Base-by-base conservation (phyloP, 2,888 invertebrate species). In the Rotaria magnacalcarata region DNA sequence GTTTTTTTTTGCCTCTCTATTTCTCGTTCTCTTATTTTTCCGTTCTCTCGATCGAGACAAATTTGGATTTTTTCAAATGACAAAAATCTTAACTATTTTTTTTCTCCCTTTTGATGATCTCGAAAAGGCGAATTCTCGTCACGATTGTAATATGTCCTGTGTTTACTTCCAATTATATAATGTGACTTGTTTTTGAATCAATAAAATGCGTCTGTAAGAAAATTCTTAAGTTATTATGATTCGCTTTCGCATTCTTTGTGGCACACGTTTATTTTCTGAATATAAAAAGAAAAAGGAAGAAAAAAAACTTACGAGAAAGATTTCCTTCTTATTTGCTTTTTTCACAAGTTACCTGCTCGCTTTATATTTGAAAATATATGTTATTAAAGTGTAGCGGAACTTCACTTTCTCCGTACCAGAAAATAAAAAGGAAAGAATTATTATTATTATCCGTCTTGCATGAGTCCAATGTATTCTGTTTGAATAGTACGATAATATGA, bases 241-340 rank as follows among this genome's bases (percentile, higher is more conserved):
- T 67, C 67, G 1, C 34, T n/a, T 16, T 67, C 27, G 27, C 60
- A 60, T 67, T 67, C 34, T 67, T 16, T 10, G 0, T 34, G 34
- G 7, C 67, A 67, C 34, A 67, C 34, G 67, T 67, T 67, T 67
- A 19, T 67, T 67, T 67, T 60, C 34, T 67, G 14, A 19, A 67
- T 54, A 67, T 34, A 41, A 34, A 16, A 3, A 41, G 19, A 43
- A 43, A 56, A 88, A 88, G 84, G 56, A 10, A 7, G 8, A 67
- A 67, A 52, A 52, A 52, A 52, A 34, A 67, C 1, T 16, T 60
- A 16, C 34, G 34, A 67, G 34, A 67, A 67, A 34, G 27, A 27
- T 67, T 27, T 34, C 27, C 34, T 67, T 67, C 16, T 16, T 34
- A 11, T 8, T 34, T 34, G 2, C 3, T 34, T 34, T 67, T 67